Evolutionary conservation across 2,113 vertebrate species (phyloP).

Genomic region (Strix aluco): DNA sequence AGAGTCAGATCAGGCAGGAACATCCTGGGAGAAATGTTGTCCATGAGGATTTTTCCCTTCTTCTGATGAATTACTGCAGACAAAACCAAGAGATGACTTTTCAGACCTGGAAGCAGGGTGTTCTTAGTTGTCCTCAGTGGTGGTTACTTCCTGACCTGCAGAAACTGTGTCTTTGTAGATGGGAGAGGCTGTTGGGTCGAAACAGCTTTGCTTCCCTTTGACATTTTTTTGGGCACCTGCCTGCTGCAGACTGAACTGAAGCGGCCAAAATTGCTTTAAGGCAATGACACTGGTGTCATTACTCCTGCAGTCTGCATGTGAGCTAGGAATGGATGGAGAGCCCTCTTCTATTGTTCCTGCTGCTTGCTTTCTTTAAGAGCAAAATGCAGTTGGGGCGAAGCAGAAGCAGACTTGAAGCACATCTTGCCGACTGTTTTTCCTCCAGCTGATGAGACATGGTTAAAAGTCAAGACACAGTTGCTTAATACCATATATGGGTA

Average conservation of each 20-base stretch:
- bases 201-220: not conserved
- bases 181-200: not conserved
- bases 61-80: not conserved
- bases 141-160: not conserved
- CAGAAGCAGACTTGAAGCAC: not conserved
- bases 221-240: not conserved
- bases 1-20: not conserved
- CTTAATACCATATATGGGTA: constrained; percentile 55
- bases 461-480: not conserved
- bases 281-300: not conserved
- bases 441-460: constrained; percentile 9
- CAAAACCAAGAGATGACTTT: not conserved
- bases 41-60: not conserved
- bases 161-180: not conserved
- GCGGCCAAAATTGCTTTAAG: not conserved
- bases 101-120: not conserved
- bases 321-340: not conserved
- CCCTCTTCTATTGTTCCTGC: not conserved
- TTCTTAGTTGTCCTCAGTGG: not conserved
- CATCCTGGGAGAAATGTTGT: not conserved
- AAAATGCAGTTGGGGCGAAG: not conserved
- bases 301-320: not conserved
- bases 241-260: not conserved
- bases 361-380: not conserved
- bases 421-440: not conserved